These are phyloP conservation scores for Uloborus diversus DNA, from an alignment of 1,140 invertebrate species.

Conservation along the genomic window DNA sequence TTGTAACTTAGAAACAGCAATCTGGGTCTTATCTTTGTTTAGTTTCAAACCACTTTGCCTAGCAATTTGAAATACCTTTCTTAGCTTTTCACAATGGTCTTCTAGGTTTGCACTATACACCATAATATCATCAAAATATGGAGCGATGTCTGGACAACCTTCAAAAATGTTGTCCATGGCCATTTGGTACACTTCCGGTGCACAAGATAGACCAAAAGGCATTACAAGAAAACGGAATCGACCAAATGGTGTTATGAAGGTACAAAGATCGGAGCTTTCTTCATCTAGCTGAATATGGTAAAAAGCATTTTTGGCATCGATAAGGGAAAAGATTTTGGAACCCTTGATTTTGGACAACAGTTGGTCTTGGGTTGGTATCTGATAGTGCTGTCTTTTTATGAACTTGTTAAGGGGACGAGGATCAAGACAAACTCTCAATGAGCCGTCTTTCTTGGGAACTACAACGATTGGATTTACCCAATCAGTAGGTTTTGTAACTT, in stretches of 20 bases:
- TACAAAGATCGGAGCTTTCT: conserved; percentile 24
- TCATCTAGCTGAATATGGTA: conserved; percentile 18
- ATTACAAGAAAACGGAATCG: conserved; percentile 65
- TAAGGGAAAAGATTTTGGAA: background rate
- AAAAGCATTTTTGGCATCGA: conserved; percentile 13
- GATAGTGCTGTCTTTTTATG: conserved; percentile 47
- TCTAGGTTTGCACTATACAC: too few species aligned
- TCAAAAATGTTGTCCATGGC: conserved; percentile 16
- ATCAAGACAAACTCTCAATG: conserved; percentile 57
- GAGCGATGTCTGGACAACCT: background rate
- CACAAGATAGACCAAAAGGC: conserved; percentile 67
- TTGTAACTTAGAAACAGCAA: too few species aligned
- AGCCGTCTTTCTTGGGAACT: conserved; percentile 46
- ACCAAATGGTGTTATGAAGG: conserved; percentile 56
- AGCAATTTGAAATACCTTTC: too few species aligned
- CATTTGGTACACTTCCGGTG: conserved; percentile 61
- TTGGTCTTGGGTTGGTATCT: conserved; percentile 14
- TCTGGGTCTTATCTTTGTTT: too few species aligned
- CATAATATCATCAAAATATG: too few species aligned
- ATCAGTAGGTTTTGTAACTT: conserved; percentile 59
- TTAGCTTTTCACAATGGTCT: too few species aligned
- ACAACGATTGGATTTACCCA: conserved; percentile 46
- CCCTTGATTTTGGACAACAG: conserved; percentile 1
- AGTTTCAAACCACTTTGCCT: too few species aligned
- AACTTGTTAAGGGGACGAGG: conserved; percentile 60